phyloP scores from a whole-genome alignment of 2,113 vertebrate species.

The Ibidorhyncha struthersii region DNA sequence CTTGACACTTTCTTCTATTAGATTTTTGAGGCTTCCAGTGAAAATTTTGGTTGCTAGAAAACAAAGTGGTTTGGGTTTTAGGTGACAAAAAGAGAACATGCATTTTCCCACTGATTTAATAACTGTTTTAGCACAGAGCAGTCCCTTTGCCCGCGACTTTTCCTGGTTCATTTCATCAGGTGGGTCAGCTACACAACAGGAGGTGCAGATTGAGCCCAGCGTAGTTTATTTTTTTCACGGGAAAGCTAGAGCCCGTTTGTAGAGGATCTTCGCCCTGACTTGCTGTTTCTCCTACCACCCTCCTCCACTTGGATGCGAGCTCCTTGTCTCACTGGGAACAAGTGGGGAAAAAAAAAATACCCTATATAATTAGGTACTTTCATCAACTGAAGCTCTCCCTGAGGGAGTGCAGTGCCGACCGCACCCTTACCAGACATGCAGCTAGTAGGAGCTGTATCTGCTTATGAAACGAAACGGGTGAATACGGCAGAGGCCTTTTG shows the following conservation, averaged over 20 bases:
- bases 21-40: neutral
- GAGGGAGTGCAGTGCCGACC: neutral
- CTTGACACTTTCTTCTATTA: neutral
- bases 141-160: neutral
- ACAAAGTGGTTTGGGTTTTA: neutral
- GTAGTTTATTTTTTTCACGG: neutral
- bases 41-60: neutral
- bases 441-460: constrained; percentile 15
- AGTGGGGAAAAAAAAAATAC: neutral
- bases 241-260: neutral
- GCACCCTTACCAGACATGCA: constrained; percentile 30
- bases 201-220: neutral
- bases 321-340: constrained; percentile 18
- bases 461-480: constrained; percentile 24
- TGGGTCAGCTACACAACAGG: neutral
- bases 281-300: constrained; percentile 29
- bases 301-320: constrained; percentile 31
- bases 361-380: constrained; percentile 51
- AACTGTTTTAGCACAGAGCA: neutral
- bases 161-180: neutral
- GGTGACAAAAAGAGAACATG: neutral
- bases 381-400: constrained; percentile 32
- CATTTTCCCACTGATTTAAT: neutral
- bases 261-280: constrained; percentile 31
- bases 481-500: neutral